phyloP scores from a whole-genome alignment of 2,888 invertebrate species.

The Monopis laevigella region DNA sequence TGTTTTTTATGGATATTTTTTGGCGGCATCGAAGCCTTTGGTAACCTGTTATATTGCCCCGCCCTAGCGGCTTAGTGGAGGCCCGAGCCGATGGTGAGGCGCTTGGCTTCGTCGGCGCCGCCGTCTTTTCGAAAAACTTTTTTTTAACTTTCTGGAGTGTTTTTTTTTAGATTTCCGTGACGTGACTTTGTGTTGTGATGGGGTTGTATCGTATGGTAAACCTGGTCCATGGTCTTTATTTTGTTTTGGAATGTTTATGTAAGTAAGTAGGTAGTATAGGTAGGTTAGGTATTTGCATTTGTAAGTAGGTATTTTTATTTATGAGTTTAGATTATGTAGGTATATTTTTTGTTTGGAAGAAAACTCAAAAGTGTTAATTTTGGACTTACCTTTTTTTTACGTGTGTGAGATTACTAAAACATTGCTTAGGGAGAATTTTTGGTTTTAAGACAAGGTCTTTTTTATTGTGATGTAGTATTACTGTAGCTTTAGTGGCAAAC shows the following conservation, averaged over 20 bases:
- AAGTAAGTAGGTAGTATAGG: background rate
- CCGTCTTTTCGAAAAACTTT: constrained; percentile 41
- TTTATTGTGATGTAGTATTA: too few relatives aligned
- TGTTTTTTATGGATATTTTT: constrained; percentile 65
- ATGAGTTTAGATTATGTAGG: background rate
- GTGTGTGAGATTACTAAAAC: too few relatives aligned
- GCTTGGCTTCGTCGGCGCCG: constrained; percentile 50
- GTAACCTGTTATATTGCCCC: constrained; percentile 61
- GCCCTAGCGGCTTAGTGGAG: constrained; percentile 46
- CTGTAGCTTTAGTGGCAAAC: too few relatives aligned
- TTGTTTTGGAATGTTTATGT: background rate
- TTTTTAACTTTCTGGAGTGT: constrained; percentile 38
- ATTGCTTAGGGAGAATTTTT: too few relatives aligned
- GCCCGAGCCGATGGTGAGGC: constrained; percentile 32
- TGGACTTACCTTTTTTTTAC: too few relatives aligned
- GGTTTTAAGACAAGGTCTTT: too few relatives aligned
- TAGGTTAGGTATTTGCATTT: background rate
- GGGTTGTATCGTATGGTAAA: too few relatives aligned
- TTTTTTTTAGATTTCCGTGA: constrained; percentile 31
- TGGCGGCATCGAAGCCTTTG: constrained; percentile 53
- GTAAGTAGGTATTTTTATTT: background rate
- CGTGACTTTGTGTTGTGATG: constrained; percentile 53
- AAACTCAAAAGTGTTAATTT: too few relatives aligned
- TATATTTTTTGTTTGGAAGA: too few relatives aligned
- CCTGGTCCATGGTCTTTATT: too few relatives aligned